Evolutionary conservation across 1,140 invertebrate species (phyloP).

Genomic region (Drosophila grimshawi): DNA sequence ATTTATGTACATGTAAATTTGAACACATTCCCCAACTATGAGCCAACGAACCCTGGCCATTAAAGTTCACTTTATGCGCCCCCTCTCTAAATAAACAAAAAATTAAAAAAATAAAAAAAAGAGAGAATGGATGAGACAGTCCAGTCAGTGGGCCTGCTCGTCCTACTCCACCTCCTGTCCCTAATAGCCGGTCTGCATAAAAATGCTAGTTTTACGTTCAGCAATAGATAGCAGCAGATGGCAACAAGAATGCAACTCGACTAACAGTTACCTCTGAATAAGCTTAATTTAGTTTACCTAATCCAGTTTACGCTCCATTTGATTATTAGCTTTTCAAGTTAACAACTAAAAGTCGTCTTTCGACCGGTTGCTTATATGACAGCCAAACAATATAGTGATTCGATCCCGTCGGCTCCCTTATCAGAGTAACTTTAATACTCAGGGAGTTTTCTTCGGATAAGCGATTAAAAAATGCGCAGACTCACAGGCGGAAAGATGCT

Average conservation of each 20-base stretch:
- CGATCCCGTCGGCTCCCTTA: too few species aligned
- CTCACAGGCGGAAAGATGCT: too few species aligned
- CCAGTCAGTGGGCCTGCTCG: slow-evolving; percentile 17
- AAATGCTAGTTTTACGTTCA: slow-evolving; percentile 78
- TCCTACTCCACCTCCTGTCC: slow-evolving; percentile 29
- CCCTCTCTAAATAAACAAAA: slow-evolving; percentile 3
- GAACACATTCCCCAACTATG: slow-evolving; percentile 42
- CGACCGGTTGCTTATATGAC: too few species aligned
- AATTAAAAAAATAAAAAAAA: slow-evolving; percentile 20
- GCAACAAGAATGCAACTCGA: not conserved
- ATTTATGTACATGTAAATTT: slow-evolving; percentile 79
- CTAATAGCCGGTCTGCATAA: slow-evolving; percentile 73
- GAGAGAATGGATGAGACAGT: slow-evolving; percentile 15
- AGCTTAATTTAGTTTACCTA: not conserved
- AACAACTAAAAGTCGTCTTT: too few species aligned
- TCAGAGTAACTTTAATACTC: too few species aligned
- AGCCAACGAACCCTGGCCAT: slow-evolving; percentile 55
- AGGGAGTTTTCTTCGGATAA: too few species aligned
- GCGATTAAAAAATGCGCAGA: too few species aligned
- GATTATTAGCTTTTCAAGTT: too few species aligned
- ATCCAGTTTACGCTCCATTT: too few species aligned
- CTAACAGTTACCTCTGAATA: slow-evolving; percentile 15
- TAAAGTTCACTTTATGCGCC: slow-evolving; percentile 77
- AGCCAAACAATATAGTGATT: too few species aligned
- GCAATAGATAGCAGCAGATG: slow-evolving; percentile 13